Conservation (phyloP, 1,140 invertebrate genomes). For the Drosophila burlai region DNA sequence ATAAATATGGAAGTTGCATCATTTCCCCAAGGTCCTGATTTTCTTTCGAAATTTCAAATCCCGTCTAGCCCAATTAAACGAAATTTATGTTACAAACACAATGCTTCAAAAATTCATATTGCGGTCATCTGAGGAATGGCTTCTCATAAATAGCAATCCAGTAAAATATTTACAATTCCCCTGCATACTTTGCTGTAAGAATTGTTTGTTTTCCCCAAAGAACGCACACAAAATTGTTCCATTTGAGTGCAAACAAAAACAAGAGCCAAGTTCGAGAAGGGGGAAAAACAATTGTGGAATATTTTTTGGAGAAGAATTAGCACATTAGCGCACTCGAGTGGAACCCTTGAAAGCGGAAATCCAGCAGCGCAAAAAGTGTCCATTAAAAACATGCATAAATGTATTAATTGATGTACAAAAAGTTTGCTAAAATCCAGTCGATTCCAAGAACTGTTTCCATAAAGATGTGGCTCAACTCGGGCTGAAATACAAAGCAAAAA, state of each 20-base stretch:
- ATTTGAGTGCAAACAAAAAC: conserved; percentile 41
- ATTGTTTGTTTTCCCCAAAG: conserved; percentile 48
- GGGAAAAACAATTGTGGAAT: conserved; percentile 9
- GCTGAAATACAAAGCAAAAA: conserved; percentile 32
- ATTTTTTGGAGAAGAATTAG: conserved; percentile 29
- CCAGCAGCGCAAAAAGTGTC: conserved; percentile 69
- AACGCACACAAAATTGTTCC: conserved; percentile 21
- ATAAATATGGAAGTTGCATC: conserved; percentile 5
- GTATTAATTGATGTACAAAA: conserved; percentile 65
- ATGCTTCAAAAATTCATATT: conserved; percentile 40
- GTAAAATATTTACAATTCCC: conserved; percentile 46
- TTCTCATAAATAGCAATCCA: conserved; percentile 69
- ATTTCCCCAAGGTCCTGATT: conserved; percentile 40
- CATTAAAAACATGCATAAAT: conserved; percentile 71
- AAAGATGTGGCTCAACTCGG: conserved; percentile 28
- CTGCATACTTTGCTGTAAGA: conserved; percentile 9
- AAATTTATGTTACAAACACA: conserved; percentile 32
- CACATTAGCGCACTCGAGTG: conserved; percentile 73
- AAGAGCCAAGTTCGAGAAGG: conserved; percentile 25
- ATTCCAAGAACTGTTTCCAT: conserved; percentile 19
- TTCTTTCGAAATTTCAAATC: conserved; percentile 1
- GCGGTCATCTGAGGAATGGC: conserved; percentile 70
- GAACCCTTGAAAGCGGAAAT: conserved; percentile 65
- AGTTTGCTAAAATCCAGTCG: conserved; percentile 40
- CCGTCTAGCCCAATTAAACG: conserved; percentile 7